Base-by-base conservation (phyloP, 2,888 invertebrate genomes). In the Heliconius hortense region DNA sequence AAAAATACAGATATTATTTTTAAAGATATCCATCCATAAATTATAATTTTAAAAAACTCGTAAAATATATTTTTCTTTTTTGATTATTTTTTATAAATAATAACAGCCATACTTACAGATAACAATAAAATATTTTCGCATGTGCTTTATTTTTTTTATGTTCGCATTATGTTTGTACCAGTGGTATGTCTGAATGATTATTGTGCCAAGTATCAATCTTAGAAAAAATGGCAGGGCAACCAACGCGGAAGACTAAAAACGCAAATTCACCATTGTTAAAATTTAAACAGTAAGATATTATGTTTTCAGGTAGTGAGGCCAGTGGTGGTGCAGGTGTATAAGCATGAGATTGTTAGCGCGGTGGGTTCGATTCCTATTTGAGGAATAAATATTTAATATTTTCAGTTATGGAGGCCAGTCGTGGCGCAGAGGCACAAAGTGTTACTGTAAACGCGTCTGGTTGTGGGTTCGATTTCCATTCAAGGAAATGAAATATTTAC, bases 181-280 rank as follows among this genome's bases (percentile, higher is more conserved):
- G 79, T 92, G 89, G 80, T 88, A 91, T 10, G 81, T 81, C 81
- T 93, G 92, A 79, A 93, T 92, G 0, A 88, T 83, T 56, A 89
- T 82, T n/a, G 91, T 91, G 8, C 93, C 93, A 72, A 93, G 79
- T 73, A 93, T 84, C 60, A 93, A 82, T 62, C 93, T 86, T 39
- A 93, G 82, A 62, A 93, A 84, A 85, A 93, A 93, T 35, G 93
- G 93, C 60, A 94, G 78, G 2, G 93, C 91, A 43, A 92, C 92
- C 24, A 93, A 78, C 10, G 87, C 89, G 35, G 93, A 88, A 31
- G 93, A 93, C 93, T 94, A 59, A 21, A 62, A 74, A 24, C 24
- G 7, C 2, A 39, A 35, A 64, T 31, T 63, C 24, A n/a, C 4
- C 7, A 13, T 35, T 64, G 26, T 43, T 53, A 26, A 56, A 62